phyloP scores from a whole-genome alignment of 2,113 vertebrate genomes.

The Rhipidura dahli region DNA sequence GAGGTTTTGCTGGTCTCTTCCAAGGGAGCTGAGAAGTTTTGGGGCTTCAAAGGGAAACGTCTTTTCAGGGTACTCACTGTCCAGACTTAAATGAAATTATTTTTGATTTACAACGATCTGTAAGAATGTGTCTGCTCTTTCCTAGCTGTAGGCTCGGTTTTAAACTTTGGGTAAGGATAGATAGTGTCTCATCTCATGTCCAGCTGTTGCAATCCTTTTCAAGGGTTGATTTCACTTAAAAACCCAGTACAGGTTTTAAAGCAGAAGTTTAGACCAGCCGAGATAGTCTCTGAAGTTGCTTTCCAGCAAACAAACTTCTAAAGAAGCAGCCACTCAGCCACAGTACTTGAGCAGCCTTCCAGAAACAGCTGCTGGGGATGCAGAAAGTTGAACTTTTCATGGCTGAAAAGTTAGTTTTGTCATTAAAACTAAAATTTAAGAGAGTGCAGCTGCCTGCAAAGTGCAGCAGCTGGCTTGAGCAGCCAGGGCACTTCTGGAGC shows the following conservation, averaged over 20 bases:
- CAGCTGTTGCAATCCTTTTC: not conserved
- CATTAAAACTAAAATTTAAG: slow-evolving; percentile 39
- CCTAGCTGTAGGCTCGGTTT: not conserved
- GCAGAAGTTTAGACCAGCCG: not conserved
- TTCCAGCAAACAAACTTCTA: not conserved
- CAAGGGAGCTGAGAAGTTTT: not conserved
- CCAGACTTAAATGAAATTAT: not conserved
- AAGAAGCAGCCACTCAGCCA: not conserved
- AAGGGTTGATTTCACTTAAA: slow-evolving; percentile 17
- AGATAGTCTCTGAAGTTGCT: slow-evolving; percentile 10
- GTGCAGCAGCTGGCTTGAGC: slow-evolving; percentile 7
- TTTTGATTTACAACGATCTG: not conserved
- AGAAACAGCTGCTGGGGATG: slow-evolving; percentile 40
- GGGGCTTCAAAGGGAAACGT: not conserved
- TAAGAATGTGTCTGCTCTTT: not conserved
- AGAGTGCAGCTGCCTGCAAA: slow-evolving; percentile 43
- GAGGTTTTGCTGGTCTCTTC: not conserved
- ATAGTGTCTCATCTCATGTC: not conserved
- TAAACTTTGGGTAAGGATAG: not conserved
- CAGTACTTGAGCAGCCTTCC: not conserved
- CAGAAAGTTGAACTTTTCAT: not conserved
- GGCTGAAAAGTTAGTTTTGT: slow-evolving; percentile 35
- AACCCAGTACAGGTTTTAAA: not conserved
- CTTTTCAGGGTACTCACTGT: not conserved
- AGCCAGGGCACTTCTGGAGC: not conserved